phyloP scores from a whole-genome alignment of 37 sponge, comb jelly and placozoan genomes.

The Cliona cf. orientalis region DNA sequence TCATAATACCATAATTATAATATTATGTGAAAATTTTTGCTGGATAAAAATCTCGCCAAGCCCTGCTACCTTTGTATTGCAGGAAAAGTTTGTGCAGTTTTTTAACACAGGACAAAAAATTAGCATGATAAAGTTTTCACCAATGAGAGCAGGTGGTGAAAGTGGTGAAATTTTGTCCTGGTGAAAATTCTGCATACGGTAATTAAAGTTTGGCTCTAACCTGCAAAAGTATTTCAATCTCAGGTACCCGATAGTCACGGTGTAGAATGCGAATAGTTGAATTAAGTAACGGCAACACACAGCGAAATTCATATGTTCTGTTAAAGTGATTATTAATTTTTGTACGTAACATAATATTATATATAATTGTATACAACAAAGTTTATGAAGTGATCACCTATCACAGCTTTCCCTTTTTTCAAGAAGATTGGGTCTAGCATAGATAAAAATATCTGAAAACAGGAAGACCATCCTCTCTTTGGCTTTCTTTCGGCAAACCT shows the following conservation, averaged over 20 bases:
- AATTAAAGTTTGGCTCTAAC: too few relatives aligned
- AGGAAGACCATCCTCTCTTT: slow-evolving; percentile 82
- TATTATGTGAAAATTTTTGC: too few relatives aligned
- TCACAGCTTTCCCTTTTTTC: neutral
- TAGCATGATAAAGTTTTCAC: too few relatives aligned
- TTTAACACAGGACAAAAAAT: too few relatives aligned
- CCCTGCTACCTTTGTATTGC: too few relatives aligned
- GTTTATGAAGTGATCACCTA: neutral
- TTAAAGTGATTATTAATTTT: neutral
- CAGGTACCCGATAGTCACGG: slow-evolving; percentile 35
- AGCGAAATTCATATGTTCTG: slow-evolving; percentile 66
- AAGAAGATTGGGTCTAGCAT: slow-evolving; percentile 71
- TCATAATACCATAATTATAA: too few relatives aligned
- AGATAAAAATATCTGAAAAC: slow-evolving; percentile 84
- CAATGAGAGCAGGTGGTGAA: too few relatives aligned
- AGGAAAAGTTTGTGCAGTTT: too few relatives aligned
- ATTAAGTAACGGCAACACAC: slow-evolving; percentile 62
- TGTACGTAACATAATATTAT: neutral
- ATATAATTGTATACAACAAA: neutral
- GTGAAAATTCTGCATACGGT: too few relatives aligned
- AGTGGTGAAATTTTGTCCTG: too few relatives aligned
- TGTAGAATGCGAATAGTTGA: slow-evolving; percentile 32
- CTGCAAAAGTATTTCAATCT: slow-evolving; percentile 32
- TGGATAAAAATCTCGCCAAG: too few relatives aligned
- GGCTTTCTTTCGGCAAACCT: slow-evolving; percentile 77